A percentile compares a stretch with the other conserved stretches of the same genome.
These are phyloP conservation scores for Eupristina koningsbergeri DNA, from an alignment of 1,140 invertebrate species.

Conservation along the genomic window DNA sequence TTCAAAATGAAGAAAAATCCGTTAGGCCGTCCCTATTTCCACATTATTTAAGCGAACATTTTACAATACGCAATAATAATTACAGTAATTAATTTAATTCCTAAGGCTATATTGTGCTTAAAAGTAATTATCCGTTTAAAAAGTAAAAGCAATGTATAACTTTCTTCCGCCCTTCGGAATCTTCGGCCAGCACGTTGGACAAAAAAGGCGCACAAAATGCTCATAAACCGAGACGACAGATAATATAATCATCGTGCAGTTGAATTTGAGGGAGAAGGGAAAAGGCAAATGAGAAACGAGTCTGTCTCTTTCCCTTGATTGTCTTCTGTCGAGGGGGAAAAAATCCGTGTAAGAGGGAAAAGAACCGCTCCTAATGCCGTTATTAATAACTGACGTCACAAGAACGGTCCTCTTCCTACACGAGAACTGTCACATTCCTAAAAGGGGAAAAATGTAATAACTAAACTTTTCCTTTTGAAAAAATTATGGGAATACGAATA, in stretches of 20 bases:
- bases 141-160: background rate
- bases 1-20: too few species aligned
- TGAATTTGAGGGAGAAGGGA: background rate
- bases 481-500: background rate
- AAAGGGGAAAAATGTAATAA: background rate
- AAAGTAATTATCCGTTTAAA: background rate
- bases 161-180: background rate
- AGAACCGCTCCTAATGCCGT: slow-evolving; percentile 42
- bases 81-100: too few species aligned
- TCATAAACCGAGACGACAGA: background rate
- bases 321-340: slow-evolving; percentile 13
- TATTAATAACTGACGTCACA: slow-evolving; percentile 47
- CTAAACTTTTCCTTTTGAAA: background rate
- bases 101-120: background rate
- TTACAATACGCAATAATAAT: too few species aligned
- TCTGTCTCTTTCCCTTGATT: background rate
- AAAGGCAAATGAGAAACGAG: slow-evolving; percentile 16
- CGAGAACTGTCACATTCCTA: background rate
- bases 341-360: background rate
- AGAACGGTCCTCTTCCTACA: background rate
- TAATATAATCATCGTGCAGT: slow-evolving; percentile 10
- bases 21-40: background rate
- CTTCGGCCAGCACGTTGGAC: too few species aligned
- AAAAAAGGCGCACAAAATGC: background rate
- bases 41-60: too few species aligned